phyloP scores from a whole-genome alignment of 2,797 vertebrate genomes.

The Diplodus puntazzo region DNA sequence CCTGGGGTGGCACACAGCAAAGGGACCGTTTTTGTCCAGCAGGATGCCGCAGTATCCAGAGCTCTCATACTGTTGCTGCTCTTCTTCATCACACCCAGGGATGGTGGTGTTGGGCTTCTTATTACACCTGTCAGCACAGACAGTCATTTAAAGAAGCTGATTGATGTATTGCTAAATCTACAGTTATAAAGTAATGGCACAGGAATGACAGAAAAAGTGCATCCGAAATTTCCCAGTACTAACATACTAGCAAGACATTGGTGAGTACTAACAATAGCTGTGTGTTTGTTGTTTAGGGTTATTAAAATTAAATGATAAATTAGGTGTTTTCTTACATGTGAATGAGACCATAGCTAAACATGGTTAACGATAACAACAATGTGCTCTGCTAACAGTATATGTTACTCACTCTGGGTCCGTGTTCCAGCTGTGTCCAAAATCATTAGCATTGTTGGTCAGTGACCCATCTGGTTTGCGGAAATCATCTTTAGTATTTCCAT shows the following conservation, averaged over 20 bases:
- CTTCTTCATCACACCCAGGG: conserved; percentile 74
- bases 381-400: neutral
- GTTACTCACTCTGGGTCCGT: conserved; percentile 70
- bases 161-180: no score
- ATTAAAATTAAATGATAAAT: no score
- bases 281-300: no score
- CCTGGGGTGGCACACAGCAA: conserved; percentile 81
- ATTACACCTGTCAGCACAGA: conserved; percentile 76
- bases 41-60: conserved; percentile 83
- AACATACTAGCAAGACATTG: no score
- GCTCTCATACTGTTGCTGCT: conserved; percentile 78
- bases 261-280: no score
- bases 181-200: no score
- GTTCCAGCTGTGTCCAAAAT: conserved; percentile 87
- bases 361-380: no score
- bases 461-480: conserved; percentile 82
- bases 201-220: no score
- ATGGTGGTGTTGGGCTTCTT: conserved; percentile 68
- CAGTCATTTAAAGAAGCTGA: neutral
- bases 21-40: conserved; percentile 82
- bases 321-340: no score
- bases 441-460: conserved; percentile 70
- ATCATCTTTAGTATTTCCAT: conserved; percentile 77
- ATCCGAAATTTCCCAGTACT: no score
- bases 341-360: no score